Evolutionary conservation across 2,888 invertebrate species (phyloP).

Genomic region (Heteropelma amictum): DNA sequence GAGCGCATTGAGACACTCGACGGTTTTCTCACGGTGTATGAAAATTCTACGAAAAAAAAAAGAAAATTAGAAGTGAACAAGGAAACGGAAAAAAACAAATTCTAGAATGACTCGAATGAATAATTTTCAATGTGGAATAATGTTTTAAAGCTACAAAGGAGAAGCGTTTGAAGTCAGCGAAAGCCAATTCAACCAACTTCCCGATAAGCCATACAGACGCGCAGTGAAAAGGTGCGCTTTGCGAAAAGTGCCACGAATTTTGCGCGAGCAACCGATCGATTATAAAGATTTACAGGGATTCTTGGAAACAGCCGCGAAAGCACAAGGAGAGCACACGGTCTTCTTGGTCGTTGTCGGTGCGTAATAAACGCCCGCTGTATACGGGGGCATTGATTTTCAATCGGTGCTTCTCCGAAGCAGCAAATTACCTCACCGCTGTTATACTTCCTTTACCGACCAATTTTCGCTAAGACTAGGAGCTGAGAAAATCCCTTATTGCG

Average conservation of each 20-base stretch:
- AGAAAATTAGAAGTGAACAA: not conserved
- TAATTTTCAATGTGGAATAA: not conserved
- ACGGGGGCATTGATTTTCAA: constrained; percentile 61
- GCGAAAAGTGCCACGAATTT: constrained; percentile 50
- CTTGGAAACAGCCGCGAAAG: constrained; percentile 49
- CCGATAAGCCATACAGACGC: not conserved
- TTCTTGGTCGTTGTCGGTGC: constrained; percentile 31
- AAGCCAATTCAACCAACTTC: not conserved
- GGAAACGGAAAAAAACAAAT: not conserved
- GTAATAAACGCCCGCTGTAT: constrained; percentile 53
- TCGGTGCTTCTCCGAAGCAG: constrained; percentile 60
- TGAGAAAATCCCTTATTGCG: constrained; percentile 11
- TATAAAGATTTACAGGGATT: constrained; percentile 55
- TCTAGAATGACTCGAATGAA: not conserved
- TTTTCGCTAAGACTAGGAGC: constrained; percentile 16
- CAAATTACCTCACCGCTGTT: constrained; percentile 46
- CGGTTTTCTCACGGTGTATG: constrained; percentile 17
- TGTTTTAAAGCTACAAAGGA: not conserved
- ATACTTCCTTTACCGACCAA: constrained; percentile 2
- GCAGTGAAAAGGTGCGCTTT: not conserved
- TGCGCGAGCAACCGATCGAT: constrained; percentile 55
- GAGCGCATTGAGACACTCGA: constrained; percentile 2
- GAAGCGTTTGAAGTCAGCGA: not conserved
- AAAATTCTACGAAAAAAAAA: constrained; percentile 19
- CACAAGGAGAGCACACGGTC: constrained; percentile 9